These are phyloP conservation scores for Rhingia campestris DNA, from an alignment of 2,888 invertebrate genomes.

Conservation along the genomic window DNA sequence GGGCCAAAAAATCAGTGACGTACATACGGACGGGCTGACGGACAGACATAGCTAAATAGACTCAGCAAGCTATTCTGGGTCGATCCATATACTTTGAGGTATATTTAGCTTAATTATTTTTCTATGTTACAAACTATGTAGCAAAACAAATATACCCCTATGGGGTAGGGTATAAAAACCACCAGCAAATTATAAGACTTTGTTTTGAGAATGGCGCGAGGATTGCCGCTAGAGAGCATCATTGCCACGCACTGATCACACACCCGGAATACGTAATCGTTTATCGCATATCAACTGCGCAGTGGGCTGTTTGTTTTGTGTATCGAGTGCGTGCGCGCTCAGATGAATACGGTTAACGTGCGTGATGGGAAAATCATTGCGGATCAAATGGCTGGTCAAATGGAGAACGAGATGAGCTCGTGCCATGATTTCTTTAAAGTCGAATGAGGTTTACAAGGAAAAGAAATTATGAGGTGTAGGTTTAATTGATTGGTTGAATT, in stretches of 20 bases:
- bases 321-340: conserved; percentile 5
- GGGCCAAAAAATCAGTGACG: no score
- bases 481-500: no score
- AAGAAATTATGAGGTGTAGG: no score
- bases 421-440: conserved; percentile 49
- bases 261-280: conserved; percentile 71
- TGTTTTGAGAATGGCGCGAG: conserved; percentile 54
- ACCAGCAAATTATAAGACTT: conserved; percentile 34
- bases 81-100: no score
- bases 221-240: conserved; percentile 73
- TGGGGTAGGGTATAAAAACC: no score
- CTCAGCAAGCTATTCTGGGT: no score
- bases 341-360: conserved; percentile 51
- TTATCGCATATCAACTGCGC: conserved; percentile 40
- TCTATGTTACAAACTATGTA: no score
- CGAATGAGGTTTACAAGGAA: not conserved
- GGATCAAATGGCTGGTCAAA: conserved; percentile 36
- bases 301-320: not conserved
- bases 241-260: conserved; percentile 72
- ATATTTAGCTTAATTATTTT: no score
- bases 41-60: not conserved
- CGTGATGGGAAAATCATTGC: conserved; percentile 62
- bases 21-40: no score
- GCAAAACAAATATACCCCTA: no score
- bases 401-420: conserved; percentile 42